A percentile compares a stretch with the other conserved stretches of the same genome.
Evolutionary conservation across 2,797 vertebrate species (phyloP).

Genomic region (Luscinia megarhynchos): DNA sequence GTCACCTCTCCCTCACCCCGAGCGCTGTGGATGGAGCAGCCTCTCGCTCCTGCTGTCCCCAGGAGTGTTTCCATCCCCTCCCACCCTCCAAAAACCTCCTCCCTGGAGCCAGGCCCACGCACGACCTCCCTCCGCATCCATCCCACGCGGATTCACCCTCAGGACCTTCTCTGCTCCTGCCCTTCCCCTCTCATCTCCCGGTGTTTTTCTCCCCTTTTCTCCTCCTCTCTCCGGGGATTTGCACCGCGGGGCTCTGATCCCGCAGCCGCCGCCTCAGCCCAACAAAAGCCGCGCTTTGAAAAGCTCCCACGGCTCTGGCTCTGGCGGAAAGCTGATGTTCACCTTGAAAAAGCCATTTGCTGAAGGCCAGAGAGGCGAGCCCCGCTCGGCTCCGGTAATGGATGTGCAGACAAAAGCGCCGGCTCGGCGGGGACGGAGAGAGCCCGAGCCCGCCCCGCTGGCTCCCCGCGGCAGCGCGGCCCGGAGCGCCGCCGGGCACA

Average conservation of each 20-base stretch:
- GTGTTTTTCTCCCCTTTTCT: fast-evolving
- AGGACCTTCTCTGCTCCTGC: background rate
- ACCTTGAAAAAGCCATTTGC: conserved; percentile 51
- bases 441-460: no score
- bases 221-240: background rate
- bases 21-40: fast-evolving
- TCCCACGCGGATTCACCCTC: fast-evolving
- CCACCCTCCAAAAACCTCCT: background rate
- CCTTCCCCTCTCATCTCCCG: background rate
- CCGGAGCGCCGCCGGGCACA: background rate
- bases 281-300: background rate
- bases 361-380: conserved; percentile 10
- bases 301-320: conserved; percentile 7
- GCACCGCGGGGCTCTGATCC: background rate
- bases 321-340: conserved; percentile 6
- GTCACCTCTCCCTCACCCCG: background rate
- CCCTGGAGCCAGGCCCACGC: fast-evolving
- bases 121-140: fast-evolving
- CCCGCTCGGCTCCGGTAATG: background rate
- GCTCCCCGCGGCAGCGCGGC: background rate
- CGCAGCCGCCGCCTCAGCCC: background rate
- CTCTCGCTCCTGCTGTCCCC: fast-evolving
- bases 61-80: fast-evolving
- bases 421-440: background rate
- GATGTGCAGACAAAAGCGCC: background rate